phyloP scores from a whole-genome alignment of 2,888 invertebrate species.

The Gibbula magus region DNA sequence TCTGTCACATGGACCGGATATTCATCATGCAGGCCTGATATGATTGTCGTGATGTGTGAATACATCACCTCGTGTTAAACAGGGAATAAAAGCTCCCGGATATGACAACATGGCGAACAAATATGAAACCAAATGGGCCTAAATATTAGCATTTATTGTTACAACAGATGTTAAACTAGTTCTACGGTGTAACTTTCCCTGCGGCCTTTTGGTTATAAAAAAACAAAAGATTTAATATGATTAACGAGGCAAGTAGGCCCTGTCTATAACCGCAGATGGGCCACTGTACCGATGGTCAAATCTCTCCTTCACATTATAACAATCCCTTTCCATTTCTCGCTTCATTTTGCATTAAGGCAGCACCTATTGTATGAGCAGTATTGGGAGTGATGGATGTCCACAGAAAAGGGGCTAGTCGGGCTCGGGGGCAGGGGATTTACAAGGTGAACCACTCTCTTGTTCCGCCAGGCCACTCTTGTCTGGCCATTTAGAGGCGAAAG shows the following conservation, averaged over 20 bases:
- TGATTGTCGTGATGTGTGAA: no score
- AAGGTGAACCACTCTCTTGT: background rate
- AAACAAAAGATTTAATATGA: background rate
- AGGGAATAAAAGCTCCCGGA: background rate
- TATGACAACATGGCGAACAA: background rate
- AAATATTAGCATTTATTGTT: constrained; percentile 18
- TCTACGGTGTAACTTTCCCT: background rate
- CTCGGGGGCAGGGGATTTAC: background rate
- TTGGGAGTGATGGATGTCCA: background rate
- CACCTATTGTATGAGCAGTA: background rate
- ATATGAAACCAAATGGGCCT: background rate
- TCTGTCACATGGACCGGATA: no score
- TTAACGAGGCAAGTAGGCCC: background rate
- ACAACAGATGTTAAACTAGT: constrained; percentile 2
- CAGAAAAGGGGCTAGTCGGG: background rate
- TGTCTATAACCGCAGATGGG: background rate
- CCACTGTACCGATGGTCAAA: background rate
- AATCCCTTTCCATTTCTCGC: constrained; percentile 3
- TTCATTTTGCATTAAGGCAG: background rate
- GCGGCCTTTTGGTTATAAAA: background rate
- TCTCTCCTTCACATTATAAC: background rate
- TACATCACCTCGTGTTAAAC: background rate
- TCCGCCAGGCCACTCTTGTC: constrained; percentile 6
- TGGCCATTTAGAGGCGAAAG: constrained; percentile 3
- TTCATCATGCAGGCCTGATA: no score